phyloP scores from a whole-genome alignment of 2,113 vertebrate species.

The Nesoenas mayeri region DNA sequence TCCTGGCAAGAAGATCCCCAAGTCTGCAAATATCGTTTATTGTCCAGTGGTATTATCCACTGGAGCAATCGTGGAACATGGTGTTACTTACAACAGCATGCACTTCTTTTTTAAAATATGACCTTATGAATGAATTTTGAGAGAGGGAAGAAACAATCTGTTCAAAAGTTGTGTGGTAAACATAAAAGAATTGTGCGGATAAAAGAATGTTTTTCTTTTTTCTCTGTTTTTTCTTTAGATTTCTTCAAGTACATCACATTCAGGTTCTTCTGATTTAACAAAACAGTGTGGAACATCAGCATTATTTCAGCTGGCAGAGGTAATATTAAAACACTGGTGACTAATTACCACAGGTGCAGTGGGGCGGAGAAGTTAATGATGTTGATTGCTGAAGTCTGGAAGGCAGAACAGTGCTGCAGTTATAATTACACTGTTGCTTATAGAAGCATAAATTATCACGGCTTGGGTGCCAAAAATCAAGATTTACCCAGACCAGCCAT shows the following conservation, averaged over 20 bases:
- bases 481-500: not conserved
- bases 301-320: constrained; percentile 89
- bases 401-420: not conserved
- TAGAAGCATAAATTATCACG: not conserved
- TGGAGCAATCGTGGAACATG: not conserved
- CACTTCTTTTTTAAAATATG: not conserved
- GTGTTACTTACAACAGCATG: not conserved
- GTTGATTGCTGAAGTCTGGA: not conserved
- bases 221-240: constrained; percentile 61
- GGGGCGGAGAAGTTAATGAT: constrained; percentile 12
- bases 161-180: not conserved
- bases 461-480: constrained; percentile 1
- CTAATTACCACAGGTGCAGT: constrained; percentile 23
- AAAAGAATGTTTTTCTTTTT: not conserved
- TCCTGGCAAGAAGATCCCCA: not conserved
- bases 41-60: not conserved
- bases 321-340: constrained; percentile 67
- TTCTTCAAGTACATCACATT: constrained; percentile 78
- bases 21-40: not conserved
- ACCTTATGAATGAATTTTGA: not conserved
- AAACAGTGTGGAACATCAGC: constrained; percentile 85
- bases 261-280: constrained; percentile 75
- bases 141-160: not conserved
- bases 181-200: not conserved
- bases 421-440: constrained; percentile 47